A percentile compares a stretch with the other conserved stretches of the same genome.
Conservation (phyloP, 2,888 invertebrate genomes). For the Pachycephus smyrnensis region DNA sequence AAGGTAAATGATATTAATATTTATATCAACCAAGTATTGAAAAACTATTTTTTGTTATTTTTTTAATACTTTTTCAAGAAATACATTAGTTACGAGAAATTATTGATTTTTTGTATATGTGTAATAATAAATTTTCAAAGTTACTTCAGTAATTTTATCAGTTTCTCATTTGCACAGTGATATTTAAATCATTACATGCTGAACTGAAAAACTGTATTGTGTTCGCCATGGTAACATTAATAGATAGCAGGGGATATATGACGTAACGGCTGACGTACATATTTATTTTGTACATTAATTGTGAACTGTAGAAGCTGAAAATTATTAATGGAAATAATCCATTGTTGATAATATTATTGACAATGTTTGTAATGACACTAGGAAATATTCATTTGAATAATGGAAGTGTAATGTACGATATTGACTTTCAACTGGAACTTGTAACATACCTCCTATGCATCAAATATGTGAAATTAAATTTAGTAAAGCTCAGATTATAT, state of each 20-base stretch:
- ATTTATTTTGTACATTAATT: too few relatives aligned
- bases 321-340: too few relatives aligned
- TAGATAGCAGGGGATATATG: background rate
- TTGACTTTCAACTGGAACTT: background rate
- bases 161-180: background rate
- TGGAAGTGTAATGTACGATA: background rate
- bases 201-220: background rate
- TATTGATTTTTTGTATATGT: background rate
- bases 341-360: too few relatives aligned
- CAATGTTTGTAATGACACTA: background rate
- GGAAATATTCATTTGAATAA: background rate
- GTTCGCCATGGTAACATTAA: background rate
- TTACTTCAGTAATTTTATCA: background rate
- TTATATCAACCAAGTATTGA: background rate
- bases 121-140: background rate
- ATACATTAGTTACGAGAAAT: constrained; percentile 16
- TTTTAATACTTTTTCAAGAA: constrained; percentile 9
- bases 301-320: too few relatives aligned
- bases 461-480: background rate
- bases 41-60: constrained; percentile 13
- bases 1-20: background rate
- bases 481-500: background rate
- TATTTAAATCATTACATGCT: too few relatives aligned
- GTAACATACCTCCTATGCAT: background rate
- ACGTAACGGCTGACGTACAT: background rate